Percentiles rank a stretch among this genome's conserved stretches.
These are phyloP conservation scores for Ceratotherium simum DNA, from an alignment of 2,113 vertebrate species.

Conservation along the genomic window DNA sequence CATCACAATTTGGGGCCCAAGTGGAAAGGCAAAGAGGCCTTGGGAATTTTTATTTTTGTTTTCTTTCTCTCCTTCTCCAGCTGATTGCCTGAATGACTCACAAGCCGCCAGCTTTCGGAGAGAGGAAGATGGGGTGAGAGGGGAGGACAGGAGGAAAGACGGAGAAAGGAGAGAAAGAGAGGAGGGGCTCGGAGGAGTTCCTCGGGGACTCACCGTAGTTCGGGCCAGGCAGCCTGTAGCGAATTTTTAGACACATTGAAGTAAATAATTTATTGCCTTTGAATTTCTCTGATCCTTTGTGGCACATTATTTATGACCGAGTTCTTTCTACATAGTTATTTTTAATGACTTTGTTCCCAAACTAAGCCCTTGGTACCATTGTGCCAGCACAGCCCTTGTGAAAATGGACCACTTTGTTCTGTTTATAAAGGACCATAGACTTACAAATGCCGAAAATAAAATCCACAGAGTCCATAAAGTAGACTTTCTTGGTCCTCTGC, in stretches of 20 bases:
- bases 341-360: conserved; percentile 78
- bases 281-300: conserved; percentile 43
- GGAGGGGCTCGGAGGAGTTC: no score
- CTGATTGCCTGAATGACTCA: not conserved
- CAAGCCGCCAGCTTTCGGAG: not conserved
- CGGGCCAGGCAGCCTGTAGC: not conserved
- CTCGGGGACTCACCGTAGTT: not conserved
- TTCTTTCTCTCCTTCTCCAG: not conserved
- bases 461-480: conserved; percentile 58
- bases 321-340: conserved; percentile 64
- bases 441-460: conserved; percentile 64
- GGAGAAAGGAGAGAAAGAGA: not conserved
- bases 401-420: conserved; percentile 70
- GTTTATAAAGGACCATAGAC: conserved; percentile 58
- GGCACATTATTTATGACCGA: conserved; percentile 65
- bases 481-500: not conserved
- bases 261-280: conserved; percentile 9
- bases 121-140: not conserved
- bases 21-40: not conserved
- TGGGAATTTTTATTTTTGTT: not conserved
- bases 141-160: not conserved
- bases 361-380: conserved; percentile 46
- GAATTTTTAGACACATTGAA: not conserved
- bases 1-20: not conserved
- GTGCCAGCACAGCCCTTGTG: conserved; percentile 10